Evolutionary conservation across 2,888 invertebrate species (phyloP).

Genomic region (Yponomeuta cagnagella): DNA sequence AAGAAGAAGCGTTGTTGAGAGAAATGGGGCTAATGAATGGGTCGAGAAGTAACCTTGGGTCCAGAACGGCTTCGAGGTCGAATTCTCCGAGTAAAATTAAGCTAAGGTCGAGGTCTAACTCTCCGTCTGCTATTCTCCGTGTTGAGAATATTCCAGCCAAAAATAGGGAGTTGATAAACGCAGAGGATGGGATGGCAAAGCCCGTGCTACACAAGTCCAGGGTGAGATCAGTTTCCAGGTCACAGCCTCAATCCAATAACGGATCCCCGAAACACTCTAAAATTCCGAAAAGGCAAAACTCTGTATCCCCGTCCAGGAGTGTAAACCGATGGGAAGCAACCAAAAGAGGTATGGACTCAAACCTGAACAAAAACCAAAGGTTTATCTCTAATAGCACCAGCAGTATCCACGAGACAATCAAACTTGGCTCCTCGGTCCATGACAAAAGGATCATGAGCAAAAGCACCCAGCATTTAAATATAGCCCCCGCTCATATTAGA

Average conservation of each 20-base stretch:
- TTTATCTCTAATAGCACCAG: conserved; percentile 69
- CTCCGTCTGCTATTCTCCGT: conserved; percentile 56
- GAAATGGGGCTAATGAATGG: conserved; percentile 57
- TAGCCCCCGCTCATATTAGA: conserved; percentile 55
- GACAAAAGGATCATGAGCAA: conserved; percentile 58
- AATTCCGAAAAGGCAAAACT: conserved; percentile 66
- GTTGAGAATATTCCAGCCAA: conserved; percentile 42
- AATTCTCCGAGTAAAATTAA: conserved; percentile 59
- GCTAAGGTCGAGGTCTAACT: conserved; percentile 60
- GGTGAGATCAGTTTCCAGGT: conserved; percentile 51
- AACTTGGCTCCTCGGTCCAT: conserved; percentile 55
- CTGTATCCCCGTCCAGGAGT: conserved; percentile 57
- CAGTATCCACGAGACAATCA: conserved; percentile 65
- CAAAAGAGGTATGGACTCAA: conserved; percentile 40
- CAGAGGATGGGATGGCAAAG: conserved; percentile 40
- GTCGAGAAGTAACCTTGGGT: conserved; percentile 25
- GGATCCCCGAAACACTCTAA: conserved; percentile 69
- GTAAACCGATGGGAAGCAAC: conserved; percentile 32
- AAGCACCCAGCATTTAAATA: conserved; percentile 57
- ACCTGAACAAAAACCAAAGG: conserved; percentile 49
- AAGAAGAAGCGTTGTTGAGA: conserved; percentile 63
- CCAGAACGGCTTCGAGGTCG: conserved; percentile 51
- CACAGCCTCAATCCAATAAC: conserved; percentile 64
- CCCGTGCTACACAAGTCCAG: conserved; percentile 56
- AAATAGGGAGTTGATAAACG: conserved; percentile 44